These are phyloP conservation scores for Orientallactaga sibirica DNA, from an alignment of 2,797 vertebrate species.

Conservation along the genomic window DNA sequence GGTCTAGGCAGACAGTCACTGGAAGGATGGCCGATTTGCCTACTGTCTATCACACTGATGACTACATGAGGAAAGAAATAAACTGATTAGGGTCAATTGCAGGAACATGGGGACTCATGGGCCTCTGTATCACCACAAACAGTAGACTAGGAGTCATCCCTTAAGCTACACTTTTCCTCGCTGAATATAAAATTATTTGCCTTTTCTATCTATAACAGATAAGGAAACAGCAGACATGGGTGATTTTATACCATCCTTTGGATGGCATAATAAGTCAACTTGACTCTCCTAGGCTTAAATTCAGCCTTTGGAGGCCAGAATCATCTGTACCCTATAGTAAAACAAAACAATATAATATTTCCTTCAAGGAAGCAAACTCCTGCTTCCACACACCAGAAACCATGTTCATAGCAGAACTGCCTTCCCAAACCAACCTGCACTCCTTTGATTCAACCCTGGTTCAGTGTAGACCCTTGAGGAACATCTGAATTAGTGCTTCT, in stretches of 20 bases:
- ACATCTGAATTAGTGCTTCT: neutral
- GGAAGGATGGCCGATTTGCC: neutral
- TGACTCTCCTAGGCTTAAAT: conserved; percentile 29
- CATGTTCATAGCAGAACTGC: neutral
- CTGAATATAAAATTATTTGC: conserved; percentile 47
- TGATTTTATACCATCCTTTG: conserved; percentile 48
- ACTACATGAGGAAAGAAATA: neutral
- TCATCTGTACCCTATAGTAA: conserved; percentile 16
- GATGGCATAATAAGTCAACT: neutral
- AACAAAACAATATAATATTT: neutral
- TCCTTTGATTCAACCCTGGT: neutral
- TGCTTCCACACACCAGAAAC: neutral
- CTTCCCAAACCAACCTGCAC: neutral
- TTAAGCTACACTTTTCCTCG: neutral
- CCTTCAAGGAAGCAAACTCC: neutral
- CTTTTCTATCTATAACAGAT: conserved; percentile 49
- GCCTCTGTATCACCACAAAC: neutral
- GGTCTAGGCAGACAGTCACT: neutral
- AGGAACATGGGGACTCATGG: neutral
- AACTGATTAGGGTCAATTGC: neutral
- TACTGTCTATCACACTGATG: neutral
- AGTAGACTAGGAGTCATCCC: neutral
- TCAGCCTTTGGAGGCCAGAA: conserved; percentile 45
- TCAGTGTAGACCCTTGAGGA: neutral
- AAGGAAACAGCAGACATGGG: conserved; percentile 45